Evolutionary conservation across 2,797 vertebrate species (phyloP).

Genomic region (Otolemur crassicaudatus): DNA sequence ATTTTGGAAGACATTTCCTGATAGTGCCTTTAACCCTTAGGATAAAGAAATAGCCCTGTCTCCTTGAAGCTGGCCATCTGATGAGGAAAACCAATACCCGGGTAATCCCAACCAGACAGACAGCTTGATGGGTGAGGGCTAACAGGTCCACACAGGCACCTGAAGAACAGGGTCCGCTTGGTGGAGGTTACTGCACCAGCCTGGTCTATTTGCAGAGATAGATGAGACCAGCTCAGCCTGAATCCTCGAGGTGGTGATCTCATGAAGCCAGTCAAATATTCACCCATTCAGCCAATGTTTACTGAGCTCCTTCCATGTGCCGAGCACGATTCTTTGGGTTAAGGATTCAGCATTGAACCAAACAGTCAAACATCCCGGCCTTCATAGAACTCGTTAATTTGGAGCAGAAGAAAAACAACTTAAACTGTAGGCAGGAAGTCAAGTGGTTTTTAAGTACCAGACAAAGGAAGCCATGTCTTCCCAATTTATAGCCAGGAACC

Average conservation of each 20-base stretch:
- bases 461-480: not conserved
- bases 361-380: not conserved
- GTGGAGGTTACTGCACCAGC: not conserved
- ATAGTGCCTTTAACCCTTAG: not conserved
- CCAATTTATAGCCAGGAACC: not conserved
- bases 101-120: not conserved
- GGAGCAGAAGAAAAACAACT: not conserved
- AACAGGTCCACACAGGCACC: fast-evolving
- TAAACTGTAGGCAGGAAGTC: not conserved
- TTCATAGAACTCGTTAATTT: not conserved
- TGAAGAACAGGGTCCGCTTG: not conserved
- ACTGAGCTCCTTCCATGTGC: not conserved
- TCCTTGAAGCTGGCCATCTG: not conserved
- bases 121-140: fast-evolving
- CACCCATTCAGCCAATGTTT: not conserved
- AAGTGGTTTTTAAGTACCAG: not conserved
- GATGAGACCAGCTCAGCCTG: too few relatives aligned
- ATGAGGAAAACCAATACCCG: fast-evolving
- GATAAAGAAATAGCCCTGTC: not conserved
- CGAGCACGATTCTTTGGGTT: not conserved
- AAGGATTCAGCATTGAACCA: fast-evolving
- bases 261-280: not conserved
- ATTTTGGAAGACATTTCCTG: not conserved
- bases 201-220: not conserved
- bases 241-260: not conserved